Evolutionary conservation across 2,113 vertebrate genomes (phyloP).

Genomic region (Heteronetta atricapilla): DNA sequence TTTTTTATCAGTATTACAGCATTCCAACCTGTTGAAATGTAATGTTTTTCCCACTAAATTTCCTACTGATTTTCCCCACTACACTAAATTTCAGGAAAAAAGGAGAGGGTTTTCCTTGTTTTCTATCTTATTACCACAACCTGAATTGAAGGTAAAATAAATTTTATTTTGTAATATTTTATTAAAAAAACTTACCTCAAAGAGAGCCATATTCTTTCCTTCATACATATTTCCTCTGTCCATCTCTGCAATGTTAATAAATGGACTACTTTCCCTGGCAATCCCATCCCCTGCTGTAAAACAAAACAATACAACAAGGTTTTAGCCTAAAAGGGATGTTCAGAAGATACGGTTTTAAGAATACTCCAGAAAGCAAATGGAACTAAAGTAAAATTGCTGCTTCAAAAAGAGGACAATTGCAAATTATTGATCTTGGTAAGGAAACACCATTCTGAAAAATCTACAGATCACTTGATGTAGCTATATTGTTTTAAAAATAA

Average conservation of each 20-base stretch:
- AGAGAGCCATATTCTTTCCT: conserved; percentile 96
- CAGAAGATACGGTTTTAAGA: not conserved
- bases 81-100: not conserved
- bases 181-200: conserved; percentile 82
- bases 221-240: conserved; percentile 84
- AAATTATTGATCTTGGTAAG: not conserved
- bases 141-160: not conserved
- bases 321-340: not conserved
- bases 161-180: not conserved
- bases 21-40: not conserved
- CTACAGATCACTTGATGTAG: not conserved
- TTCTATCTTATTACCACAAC: not conserved
- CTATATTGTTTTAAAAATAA: not conserved
- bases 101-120: not conserved
- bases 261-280: conserved; percentile 88
- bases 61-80: not conserved
- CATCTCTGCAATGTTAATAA: conserved; percentile 83
- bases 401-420: not conserved
- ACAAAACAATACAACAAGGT: not conserved
- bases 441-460: not conserved
- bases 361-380: not conserved
- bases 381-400: not conserved
- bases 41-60: not conserved
- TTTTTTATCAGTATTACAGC: not conserved
- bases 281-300: conserved; percentile 83